Evolutionary conservation across 2,113 vertebrate species (phyloP), one percentile per base, ranked within the genome.

Genomic region (Misgurnus mizolepis): DNA sequence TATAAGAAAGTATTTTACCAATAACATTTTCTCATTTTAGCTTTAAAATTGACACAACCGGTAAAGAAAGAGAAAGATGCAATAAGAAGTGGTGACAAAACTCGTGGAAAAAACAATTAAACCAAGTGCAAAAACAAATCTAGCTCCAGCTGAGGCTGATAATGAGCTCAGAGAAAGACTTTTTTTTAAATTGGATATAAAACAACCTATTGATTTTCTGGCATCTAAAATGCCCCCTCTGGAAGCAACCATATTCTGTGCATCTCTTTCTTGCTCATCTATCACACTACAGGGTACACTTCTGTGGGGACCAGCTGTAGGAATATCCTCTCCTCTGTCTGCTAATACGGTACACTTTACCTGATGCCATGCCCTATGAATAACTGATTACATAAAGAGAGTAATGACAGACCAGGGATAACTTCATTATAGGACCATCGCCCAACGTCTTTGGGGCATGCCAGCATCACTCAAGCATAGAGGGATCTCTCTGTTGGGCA

Each of bases 201-300:
- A 81, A 79, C 83, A 84, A 75, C 43, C 58, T 43, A 84, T 81
- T 49, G 80, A 81, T 84, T 84, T 81, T 75, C 68, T 55, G 56
- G 55, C 49, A 67, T 47, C 47, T 75, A 18, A 60, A 61, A 78
- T 72, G 56, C 67, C 76, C 80, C 49, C 64, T 64, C 67, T 22
- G n/a, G 53, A 69, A 74, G n/a, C 10, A 7, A 7, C 34, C 15
- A 65, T 22, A 66, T 50, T 55, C 53, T n/a, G 65, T 4, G 50
- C 67, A 69, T 76, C 65, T 17, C 55, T 62, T 81, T 68, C 12
- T 53, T 75, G 62, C 65, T 69, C 43, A 68, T 75, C 56, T 43
- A 39, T 53, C 53, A 39, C 50, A 67, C 22, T 56, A 56, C 75
- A 83, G 75, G 53, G 67, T 62, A 17, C n/a, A 67, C 68, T n/a